Evolutionary conservation across 2,797 vertebrate genomes (phyloP).

Genomic region (Leptoclinus maculatus): DNA sequence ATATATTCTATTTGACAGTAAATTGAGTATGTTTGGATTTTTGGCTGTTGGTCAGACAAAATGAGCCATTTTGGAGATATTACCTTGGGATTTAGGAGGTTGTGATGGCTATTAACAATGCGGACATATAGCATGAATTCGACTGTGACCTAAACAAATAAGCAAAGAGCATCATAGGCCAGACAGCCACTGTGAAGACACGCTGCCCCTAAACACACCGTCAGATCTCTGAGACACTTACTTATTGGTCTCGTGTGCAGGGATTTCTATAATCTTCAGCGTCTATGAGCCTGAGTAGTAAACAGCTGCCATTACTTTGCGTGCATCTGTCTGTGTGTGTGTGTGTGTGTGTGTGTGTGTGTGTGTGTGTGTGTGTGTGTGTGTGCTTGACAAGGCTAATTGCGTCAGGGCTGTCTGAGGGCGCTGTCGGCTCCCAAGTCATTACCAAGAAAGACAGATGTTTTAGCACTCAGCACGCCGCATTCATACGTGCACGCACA

Average conservation of each 20-base stretch:
- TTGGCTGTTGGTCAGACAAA: background rate
- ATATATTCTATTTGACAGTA: background rate
- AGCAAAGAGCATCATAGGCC: slow-evolving; percentile 11
- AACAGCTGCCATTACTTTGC: slow-evolving; percentile 58
- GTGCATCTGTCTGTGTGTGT: slow-evolving; percentile 3
- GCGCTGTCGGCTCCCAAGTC: slow-evolving; percentile 65
- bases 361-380: slow-evolving; percentile 13
- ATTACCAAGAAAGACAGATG: slow-evolving; percentile 80
- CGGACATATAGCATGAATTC: background rate
- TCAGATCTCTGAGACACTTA: slow-evolving; percentile 34
- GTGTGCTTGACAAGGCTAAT: slow-evolving; percentile 66
- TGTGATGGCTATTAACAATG: background rate
- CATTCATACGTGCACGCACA: slow-evolving; percentile 19
- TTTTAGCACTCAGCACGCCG: slow-evolving; percentile 64
- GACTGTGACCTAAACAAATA: slow-evolving; percentile 17
- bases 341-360: background rate
- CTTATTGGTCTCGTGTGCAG: slow-evolving; percentile 65
- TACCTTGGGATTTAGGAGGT: background rate
- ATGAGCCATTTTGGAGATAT: background rate
- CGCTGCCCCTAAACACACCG: slow-evolving; percentile 11
- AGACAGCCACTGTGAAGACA: slow-evolving; percentile 20
- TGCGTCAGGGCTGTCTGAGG: slow-evolving; percentile 68
- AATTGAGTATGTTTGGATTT: background rate
- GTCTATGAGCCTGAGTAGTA: slow-evolving; percentile 45
- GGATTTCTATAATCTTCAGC: slow-evolving; percentile 54